Conservation (phyloP, 2,888 invertebrate genomes). For the Epistrophe grossulariae region DNA sequence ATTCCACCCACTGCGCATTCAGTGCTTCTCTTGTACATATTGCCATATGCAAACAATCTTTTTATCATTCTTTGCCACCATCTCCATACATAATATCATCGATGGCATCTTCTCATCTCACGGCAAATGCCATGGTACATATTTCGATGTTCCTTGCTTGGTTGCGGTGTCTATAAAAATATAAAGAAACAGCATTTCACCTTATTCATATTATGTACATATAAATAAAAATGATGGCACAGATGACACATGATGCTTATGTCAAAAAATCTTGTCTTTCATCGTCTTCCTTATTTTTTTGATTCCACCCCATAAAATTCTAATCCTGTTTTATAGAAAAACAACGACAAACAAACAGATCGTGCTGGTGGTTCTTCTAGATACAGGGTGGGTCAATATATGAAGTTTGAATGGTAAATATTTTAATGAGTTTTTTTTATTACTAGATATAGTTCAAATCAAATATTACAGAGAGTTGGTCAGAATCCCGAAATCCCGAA, state of each 20-base stretch:
- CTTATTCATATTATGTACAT: conserved; percentile 30
- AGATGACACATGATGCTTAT: conserved; percentile 71
- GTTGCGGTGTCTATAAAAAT: conserved; percentile 59
- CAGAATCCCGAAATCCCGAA: no score
- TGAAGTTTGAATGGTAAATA: not conserved
- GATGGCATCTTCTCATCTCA: conserved; percentile 44
- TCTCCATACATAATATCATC: not conserved
- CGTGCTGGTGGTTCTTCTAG: not conserved
- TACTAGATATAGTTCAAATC: no score
- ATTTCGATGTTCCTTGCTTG: conserved; percentile 37
- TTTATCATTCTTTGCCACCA: conserved; percentile 59
- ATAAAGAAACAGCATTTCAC: conserved; percentile 45
- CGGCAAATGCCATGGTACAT: not conserved
- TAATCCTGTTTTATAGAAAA: conserved; percentile 34
- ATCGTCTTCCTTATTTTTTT: conserved; percentile 56
- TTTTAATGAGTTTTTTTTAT: no score
- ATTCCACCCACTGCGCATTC: conserved; percentile 65
- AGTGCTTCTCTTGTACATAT: conserved; percentile 26
- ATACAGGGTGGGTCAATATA: not conserved
- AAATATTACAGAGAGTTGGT: no score
- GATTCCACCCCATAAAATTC: conserved; percentile 63
- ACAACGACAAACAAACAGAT: conserved; percentile 33
- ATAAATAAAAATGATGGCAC: conserved; percentile 59
- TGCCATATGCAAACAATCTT: conserved; percentile 66
- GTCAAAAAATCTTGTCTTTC: conserved; percentile 60